phyloP scores from a whole-genome alignment of 2,113 vertebrate species.

The Poicephalus gulielmi region DNA sequence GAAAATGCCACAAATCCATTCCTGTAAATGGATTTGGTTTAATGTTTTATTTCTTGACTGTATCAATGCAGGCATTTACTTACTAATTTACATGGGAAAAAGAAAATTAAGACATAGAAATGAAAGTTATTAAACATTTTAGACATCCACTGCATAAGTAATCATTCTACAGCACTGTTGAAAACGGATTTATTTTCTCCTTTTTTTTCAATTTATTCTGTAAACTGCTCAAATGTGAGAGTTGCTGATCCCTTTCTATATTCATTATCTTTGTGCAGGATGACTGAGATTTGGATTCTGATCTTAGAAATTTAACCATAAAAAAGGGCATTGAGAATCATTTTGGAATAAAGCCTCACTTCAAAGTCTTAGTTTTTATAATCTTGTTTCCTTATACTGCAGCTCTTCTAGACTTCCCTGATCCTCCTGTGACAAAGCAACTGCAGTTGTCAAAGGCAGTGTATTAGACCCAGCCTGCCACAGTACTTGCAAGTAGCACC shows the following conservation, averaged over 20 bases:
- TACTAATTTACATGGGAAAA: background rate
- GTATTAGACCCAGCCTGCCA: background rate
- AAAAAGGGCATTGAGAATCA: background rate
- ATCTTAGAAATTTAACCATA: background rate
- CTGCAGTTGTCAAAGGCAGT: background rate
- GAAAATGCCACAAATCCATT: background rate
- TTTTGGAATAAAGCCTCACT: background rate
- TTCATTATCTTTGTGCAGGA: background rate
- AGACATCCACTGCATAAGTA: background rate
- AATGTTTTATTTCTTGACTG: background rate
- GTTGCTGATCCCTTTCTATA: background rate
- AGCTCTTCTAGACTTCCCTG: background rate
- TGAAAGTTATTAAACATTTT: background rate
- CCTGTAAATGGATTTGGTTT: background rate
- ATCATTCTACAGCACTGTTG: background rate
- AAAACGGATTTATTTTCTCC: background rate
- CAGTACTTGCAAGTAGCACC: background rate
- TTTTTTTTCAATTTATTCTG: background rate
- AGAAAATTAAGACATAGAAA: background rate
- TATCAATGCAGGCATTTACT: background rate
- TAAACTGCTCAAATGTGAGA: background rate
- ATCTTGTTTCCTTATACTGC: background rate
- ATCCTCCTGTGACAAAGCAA: background rate
- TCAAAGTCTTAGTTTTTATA: background rate
- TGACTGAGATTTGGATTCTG: background rate